Evolutionary conservation across 2,797 vertebrate genomes (phyloP), one percentile per base, ranked within the genome.

Genomic region (Eutrigla gurnardus): DNA sequence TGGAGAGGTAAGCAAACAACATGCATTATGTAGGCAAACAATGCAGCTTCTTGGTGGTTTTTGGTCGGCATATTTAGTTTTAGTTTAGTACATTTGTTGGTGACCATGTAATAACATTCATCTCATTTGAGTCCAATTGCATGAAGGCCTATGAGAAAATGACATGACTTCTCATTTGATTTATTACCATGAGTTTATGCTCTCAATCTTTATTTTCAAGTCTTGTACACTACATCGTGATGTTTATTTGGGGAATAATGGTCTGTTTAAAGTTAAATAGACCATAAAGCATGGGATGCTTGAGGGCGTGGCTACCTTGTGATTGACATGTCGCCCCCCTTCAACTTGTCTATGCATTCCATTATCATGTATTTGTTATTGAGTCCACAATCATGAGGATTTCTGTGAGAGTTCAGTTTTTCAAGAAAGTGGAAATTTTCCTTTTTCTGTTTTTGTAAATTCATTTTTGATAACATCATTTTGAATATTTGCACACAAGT

Each of bases 1-100:
- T 0, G 98, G 98, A 91, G 96, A 98, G 95, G 98, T 98, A 86
- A 86, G 59, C 37, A 49, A 55, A n/a, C 47, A 40, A 11, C 10
- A 25, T 0, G 0, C 25, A 35, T 8, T 7, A 11, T 10, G 12
- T 4, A 33, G 17, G 35, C 17, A 49, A 33, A 33, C 5, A 35
- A 15, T 17, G 40, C 42, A 18, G 15, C 11, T 33, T 17, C 25
- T n/a, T 15, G 4, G 4, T 62, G 14, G 15, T 60, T 54, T 25
- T 9, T 4, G 13, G 49, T 9, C 5, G 36, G 3, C 7, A 18
- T 18, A 18, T 50, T 39, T 12, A 37, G 11, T 53, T 58, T 45
- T 45, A 13, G 46, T 47, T 47, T n/a, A 50, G 8, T 4, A 50
- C 7, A 42, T 7, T 43, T 14, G 10, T 33, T 15, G 33, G 7